phyloP scores from a whole-genome alignment of 2,113 vertebrate genomes.

The Melanostigma gelatinosum region DNA sequence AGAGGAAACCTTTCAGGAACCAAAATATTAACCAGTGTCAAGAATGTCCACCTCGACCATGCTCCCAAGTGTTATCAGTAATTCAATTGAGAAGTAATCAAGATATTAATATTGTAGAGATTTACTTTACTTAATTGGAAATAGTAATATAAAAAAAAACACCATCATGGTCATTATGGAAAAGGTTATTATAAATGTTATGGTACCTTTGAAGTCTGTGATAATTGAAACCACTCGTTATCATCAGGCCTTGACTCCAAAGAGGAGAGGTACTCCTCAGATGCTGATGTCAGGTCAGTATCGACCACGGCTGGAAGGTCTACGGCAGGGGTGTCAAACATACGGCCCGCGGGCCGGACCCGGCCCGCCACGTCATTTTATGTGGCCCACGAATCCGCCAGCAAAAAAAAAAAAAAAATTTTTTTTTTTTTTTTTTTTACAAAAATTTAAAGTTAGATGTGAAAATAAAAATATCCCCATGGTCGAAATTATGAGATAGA shows the following conservation, averaged over 20 bases:
- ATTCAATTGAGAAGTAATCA: neutral
- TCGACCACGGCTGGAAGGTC: constrained; percentile 63
- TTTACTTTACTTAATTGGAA: neutral
- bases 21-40: neutral
- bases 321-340: too few relatives aligned
- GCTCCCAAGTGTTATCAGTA: neutral
- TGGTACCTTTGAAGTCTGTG: constrained; percentile 47
- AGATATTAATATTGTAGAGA: neutral
- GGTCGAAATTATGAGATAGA: too few relatives aligned
- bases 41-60: neutral
- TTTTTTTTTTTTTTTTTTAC: too few relatives aligned
- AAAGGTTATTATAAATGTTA: neutral
- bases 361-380: too few relatives aligned
- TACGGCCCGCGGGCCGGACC: too few relatives aligned
- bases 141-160: neutral
- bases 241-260: constrained; percentile 33
- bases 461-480: too few relatives aligned
- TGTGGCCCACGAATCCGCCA: too few relatives aligned
- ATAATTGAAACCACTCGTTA: constrained; percentile 34
- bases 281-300: constrained; percentile 28
- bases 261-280: constrained; percentile 46
- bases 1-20: neutral
- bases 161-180: too few relatives aligned
- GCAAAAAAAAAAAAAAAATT: too few relatives aligned
- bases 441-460: too few relatives aligned